phyloP scores from a whole-genome alignment of 1,140 invertebrate species.

The Hyposmocoma kahamanoa region DNA sequence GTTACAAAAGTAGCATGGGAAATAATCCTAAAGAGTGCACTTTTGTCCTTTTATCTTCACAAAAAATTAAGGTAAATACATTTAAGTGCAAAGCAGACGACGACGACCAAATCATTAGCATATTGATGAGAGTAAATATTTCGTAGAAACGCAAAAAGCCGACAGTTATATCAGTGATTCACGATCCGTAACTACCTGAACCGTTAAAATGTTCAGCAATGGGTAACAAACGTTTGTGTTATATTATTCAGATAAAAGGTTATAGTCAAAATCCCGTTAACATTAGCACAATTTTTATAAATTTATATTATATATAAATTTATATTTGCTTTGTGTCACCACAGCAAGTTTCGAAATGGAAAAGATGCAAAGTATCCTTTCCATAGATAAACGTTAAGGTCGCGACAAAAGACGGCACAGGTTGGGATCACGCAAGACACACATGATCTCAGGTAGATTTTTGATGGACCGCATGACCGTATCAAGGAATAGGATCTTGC shows the following conservation, averaged over 20 bases:
- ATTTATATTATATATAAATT: no score
- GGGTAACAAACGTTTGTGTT: no score
- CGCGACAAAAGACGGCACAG: conserved; percentile 24
- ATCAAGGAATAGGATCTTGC: conserved; percentile 53
- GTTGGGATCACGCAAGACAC: conserved; percentile 46
- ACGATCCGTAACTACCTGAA: conserved; percentile 46
- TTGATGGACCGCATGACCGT: conserved; percentile 31
- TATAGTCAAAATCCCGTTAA: no score
- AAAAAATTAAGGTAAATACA: background rate
- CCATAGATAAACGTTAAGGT: background rate
- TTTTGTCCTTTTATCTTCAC: background rate
- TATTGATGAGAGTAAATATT: conserved; percentile 45
- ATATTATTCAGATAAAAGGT: no score
- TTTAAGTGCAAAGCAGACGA: background rate
- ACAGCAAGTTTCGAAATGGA: no score
- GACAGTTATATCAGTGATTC: conserved; percentile 67
- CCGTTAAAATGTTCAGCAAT: conserved; percentile 54
- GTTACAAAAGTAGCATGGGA: background rate
- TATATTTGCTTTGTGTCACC: no score
- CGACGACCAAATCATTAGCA: conserved; percentile 39
- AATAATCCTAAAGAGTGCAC: background rate
- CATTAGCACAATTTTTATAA: background rate
- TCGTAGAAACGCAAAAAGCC: conserved; percentile 50
- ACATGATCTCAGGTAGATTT: conserved; percentile 57
- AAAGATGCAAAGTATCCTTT: no score